A percentile compares a stretch with the other conserved stretches of the same genome.
These are phyloP conservation scores for Hydropotes inermis DNA, from an alignment of 2,113 vertebrate species.

Conservation along the genomic window DNA sequence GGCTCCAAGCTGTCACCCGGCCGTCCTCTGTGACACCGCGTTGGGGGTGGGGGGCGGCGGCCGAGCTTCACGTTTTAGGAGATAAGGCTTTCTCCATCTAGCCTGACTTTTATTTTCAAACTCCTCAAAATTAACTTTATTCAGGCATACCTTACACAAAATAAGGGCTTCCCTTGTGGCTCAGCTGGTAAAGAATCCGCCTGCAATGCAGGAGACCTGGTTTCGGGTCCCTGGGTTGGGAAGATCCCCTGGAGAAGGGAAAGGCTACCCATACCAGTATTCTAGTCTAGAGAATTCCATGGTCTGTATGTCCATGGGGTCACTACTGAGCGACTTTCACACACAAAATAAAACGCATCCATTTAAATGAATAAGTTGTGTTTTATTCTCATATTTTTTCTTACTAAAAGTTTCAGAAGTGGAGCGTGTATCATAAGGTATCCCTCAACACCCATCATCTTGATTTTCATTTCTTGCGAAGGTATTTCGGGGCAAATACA, in stretches of 20 bases:
- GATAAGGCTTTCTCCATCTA: neutral
- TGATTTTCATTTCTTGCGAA: slow-evolving; percentile 9
- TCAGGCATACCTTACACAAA: neutral
- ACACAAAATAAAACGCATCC: neutral
- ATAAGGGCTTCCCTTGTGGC: neutral
- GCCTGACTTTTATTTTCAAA: neutral
- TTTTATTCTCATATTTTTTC: neutral
- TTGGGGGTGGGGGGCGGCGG: neutral
- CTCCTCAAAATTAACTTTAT: neutral
- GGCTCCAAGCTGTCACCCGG: neutral
- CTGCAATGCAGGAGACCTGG: neutral
- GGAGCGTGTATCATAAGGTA: neutral
- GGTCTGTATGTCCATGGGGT: neutral
- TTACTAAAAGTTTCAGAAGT: neutral
- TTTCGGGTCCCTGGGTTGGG: neutral
- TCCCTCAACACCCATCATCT: neutral
- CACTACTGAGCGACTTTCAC: neutral
- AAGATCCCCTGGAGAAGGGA: neutral
- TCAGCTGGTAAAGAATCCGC: neutral
- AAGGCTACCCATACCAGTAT: neutral
- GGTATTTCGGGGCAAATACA: neutral
- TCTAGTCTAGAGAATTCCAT: neutral
- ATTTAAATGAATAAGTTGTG: neutral
- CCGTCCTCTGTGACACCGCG: neutral
- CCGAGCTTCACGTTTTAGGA: neutral